Percentiles rank a stretch among this genome's conserved stretches.
These are phyloP conservation scores for Melolontha melolontha DNA, from an alignment of 2,888 invertebrate genomes.

Conservation along the genomic window DNA sequence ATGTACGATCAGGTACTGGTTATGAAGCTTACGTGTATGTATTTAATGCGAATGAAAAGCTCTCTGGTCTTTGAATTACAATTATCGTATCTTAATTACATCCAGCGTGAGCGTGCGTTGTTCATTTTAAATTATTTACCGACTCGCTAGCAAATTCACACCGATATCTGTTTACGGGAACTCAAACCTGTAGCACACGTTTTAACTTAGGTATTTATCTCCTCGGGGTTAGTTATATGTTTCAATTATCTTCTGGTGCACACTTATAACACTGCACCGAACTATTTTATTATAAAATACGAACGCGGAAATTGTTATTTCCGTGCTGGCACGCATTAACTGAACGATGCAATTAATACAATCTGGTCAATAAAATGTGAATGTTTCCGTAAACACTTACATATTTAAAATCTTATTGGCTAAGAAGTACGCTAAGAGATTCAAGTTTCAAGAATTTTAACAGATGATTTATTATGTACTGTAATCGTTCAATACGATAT, in stretches of 20 bases:
- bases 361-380: constrained; percentile 3
- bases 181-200: constrained; percentile 1
- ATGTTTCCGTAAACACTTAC: constrained; percentile 10
- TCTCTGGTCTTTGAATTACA: no score
- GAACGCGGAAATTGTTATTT: constrained; percentile 7
- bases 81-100: no score
- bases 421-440: not conserved
- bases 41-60: no score
- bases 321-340: not conserved
- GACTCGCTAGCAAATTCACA: no score
- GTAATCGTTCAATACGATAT: no score
- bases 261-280: constrained; percentile 1
- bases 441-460: not conserved
- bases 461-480: not conserved
- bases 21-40: no score
- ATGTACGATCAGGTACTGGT: no score
- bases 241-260: constrained; percentile 5
- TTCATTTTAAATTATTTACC: constrained; percentile 3
- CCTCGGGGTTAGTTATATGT: constrained; percentile 14
- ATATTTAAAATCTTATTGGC: constrained; percentile 3
- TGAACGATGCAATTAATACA: constrained; percentile 6
- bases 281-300: constrained; percentile 14
- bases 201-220: not conserved
- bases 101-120: no score
- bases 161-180: no score